Evolutionary conservation across 2,113 vertebrate genomes (phyloP).

Genomic region (Ceuthmochares aereus): DNA sequence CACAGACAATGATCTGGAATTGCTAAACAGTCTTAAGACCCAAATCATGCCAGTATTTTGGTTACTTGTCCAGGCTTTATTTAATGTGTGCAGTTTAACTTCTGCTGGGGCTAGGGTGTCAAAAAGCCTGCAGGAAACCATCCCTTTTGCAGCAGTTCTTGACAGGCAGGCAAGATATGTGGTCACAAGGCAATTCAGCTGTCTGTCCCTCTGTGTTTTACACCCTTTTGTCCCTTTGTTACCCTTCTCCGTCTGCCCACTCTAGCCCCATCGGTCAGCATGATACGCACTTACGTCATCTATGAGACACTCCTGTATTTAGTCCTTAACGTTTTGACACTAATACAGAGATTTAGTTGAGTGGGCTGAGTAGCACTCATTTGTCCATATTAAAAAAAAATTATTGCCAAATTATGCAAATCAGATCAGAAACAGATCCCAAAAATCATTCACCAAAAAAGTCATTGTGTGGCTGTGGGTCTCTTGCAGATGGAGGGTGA

Average conservation of each 20-base stretch:
- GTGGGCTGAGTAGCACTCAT: background rate
- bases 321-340: too few species aligned
- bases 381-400: background rate
- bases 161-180: background rate
- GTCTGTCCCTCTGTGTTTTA: background rate
- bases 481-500: background rate
- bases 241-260: background rate
- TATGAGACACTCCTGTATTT: background rate
- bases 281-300: background rate
- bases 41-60: background rate
- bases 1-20: too few species aligned
- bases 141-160: background rate
- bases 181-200: background rate
- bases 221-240: background rate
- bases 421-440: background rate
- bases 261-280: background rate
- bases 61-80: background rate
- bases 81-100: background rate
- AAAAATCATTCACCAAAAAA: background rate
- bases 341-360: background rate
- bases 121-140: background rate
- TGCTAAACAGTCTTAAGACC: background rate
- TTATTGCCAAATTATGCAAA: background rate
- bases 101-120: background rate
- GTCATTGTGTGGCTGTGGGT: fast-evolving